phyloP scores from a whole-genome alignment of 2,888 invertebrate species.

The Philopedon plagiatum region DNA sequence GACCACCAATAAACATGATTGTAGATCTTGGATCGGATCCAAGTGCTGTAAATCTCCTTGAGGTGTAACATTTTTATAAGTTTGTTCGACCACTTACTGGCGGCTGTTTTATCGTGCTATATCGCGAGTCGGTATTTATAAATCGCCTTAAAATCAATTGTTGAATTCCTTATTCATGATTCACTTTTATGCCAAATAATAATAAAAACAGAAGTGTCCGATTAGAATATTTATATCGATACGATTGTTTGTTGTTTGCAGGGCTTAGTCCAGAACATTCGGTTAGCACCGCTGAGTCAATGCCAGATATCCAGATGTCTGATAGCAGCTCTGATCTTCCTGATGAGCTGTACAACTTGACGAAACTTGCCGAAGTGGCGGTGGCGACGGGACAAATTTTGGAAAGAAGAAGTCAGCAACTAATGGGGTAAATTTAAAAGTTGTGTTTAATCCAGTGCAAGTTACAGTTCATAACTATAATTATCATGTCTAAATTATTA shows the following conservation, averaged over 20 bases:
- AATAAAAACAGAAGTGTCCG: too few relatives aligned
- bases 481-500: too few relatives aligned
- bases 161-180: background rate
- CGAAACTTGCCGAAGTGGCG: conserved; percentile 82
- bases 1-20: conserved; percentile 21
- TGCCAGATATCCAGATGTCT: conserved; percentile 58
- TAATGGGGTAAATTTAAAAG: conserved; percentile 24
- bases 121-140: background rate
- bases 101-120: background rate
- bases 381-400: conserved; percentile 74
- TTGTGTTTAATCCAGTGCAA: background rate
- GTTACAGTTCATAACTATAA: too few relatives aligned
- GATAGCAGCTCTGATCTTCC: conserved; percentile 67
- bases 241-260: conserved; percentile 54
- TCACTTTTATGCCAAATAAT: too few relatives aligned
- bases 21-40: conserved; percentile 24
- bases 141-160: background rate
- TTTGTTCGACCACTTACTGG: conserved; percentile 36
- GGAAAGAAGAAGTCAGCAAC: conserved; percentile 64
- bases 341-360: conserved; percentile 82
- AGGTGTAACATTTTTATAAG: conserved; percentile 26
- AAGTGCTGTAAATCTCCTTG: conserved; percentile 36
- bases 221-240: too few relatives aligned
- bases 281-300: conserved; percentile 66
- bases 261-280: conserved; percentile 67